Conservation (phyloP, 64 coral and sea anemone genomes). For the Pocillopora damicornis region DNA sequence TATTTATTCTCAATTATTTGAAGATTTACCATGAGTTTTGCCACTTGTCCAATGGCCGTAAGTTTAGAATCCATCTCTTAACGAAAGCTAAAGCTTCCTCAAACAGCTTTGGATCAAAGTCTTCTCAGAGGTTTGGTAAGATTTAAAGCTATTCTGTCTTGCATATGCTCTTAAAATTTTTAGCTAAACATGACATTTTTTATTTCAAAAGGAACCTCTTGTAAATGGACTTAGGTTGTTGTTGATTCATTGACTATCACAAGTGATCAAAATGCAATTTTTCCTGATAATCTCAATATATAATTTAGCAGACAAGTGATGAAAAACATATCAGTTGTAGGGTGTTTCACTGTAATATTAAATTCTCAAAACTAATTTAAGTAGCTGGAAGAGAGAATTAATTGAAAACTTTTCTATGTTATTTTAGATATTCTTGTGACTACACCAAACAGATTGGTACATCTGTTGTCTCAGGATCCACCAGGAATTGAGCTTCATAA, state of each 20-base stretch:
- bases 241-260: too few species aligned
- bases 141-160: neutral
- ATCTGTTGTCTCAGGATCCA: slow-evolving; percentile 83
- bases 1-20: neutral
- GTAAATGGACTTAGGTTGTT: too few species aligned
- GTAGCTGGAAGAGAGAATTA: neutral
- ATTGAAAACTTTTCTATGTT: neutral
- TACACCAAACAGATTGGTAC: slow-evolving; percentile 92
- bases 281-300: too few species aligned
- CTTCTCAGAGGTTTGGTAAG: slow-evolving; percentile 85
- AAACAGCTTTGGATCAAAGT: slow-evolving; percentile 86
- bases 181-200: too few species aligned
- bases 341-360: too few species aligned
- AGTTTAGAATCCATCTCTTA: slow-evolving; percentile 87
- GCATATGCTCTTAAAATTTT: too few species aligned
- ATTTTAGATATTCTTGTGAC: slow-evolving; percentile 84
- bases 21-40: slow-evolving; percentile 97
- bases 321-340: too few species aligned
- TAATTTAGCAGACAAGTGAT: too few species aligned
- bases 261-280: too few species aligned
- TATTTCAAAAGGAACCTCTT: too few species aligned
- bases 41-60: slow-evolving; percentile 75
- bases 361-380: too few species aligned
- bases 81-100: slow-evolving; percentile 94
- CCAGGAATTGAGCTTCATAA: slow-evolving; percentile 73